These are phyloP conservation scores for Urechis unicinctus DNA, from an alignment of 2,888 invertebrate genomes.

Conservation along the genomic window DNA sequence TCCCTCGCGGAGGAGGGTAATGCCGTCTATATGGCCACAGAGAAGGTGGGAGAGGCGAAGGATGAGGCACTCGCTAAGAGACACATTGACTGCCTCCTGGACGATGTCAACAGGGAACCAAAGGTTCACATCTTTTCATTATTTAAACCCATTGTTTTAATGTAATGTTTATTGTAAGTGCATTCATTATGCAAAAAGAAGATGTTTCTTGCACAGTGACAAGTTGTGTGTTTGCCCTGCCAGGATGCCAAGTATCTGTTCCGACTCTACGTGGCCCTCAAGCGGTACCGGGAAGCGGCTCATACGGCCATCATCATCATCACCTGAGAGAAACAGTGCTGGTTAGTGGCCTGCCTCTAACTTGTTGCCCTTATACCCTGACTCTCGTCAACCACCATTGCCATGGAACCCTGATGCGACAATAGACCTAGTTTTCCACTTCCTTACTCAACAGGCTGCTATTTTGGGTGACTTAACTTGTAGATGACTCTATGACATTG, in stretches of 20 bases:
- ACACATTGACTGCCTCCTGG: conserved; percentile 83
- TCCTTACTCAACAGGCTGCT: no score
- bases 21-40: conserved; percentile 81
- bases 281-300: conserved; percentile 88
- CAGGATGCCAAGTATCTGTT: conserved; percentile 91
- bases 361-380: background rate
- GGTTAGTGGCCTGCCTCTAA: conserved; percentile 33
- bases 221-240: no score
- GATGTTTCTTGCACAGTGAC: no score
- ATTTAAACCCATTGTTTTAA: background rate
- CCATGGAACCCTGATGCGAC: no score
- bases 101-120: conserved; percentile 85
- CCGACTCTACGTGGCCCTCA: conserved; percentile 88
- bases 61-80: conserved; percentile 76
- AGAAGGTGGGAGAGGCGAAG: conserved; percentile 79
- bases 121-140: conserved; percentile 55
- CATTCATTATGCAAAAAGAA: no score
- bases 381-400: no score
- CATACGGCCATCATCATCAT: conserved; percentile 97
- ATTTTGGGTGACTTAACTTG: no score
- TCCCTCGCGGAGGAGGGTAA: conserved; percentile 64
- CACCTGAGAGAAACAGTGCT: conserved; percentile 62
- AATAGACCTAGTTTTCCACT: no score
- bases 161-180: no score
- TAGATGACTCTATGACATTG: no score